Base-by-base conservation (phyloP, 2,888 invertebrate species). In the Eupithecia dodoneata region DNA sequence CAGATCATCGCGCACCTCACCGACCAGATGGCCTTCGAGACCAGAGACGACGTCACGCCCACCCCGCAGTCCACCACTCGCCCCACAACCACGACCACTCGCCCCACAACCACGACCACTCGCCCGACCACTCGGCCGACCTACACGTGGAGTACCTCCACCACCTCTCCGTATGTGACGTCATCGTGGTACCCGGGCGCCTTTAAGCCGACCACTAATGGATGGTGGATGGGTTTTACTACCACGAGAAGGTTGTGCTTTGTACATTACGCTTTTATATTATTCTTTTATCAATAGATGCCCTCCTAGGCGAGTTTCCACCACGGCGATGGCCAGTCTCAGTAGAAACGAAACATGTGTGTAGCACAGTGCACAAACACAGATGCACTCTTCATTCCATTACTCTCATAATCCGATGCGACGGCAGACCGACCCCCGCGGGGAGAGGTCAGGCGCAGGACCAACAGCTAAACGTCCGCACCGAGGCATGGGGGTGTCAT, bases 1-100 rank as follows among this genome's bases (percentile, higher is more conserved):
- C 97, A 97, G 87, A 94, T 97, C 69, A 96, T 96, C 75, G 96
- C 96, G 0, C 96, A 96, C 82, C 88, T 96, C 41, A 96, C 96
- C 0, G 96, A 96, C 86, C 93, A 96, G 81, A 96, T 96, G 96
- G 95, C 96, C 7, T 96, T 93, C 85, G 96, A 96, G 72, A 82
- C 84, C 6, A 87, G 85, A 44, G 93, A 93, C 9, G 92, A 93
- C 85, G 92, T 79, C 82, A 93, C 84, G 0, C 88, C 88, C 83
- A 91, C 80, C 3, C 81, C 85, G 6, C 44, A 76, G 18, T 18
- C 84, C 4, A 87, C 87, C 42, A 67, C 76, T 18, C 45, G 45
- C 4, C n/a, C 47, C 13, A 47, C 70, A 12, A 69, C 67, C 65
- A 72, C 77, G 30, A 72, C 78, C 44, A 55, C 80, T 30, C 71